Conservation (phyloP, 2,888 invertebrate genomes). For the Strigamia maritima region DNA sequence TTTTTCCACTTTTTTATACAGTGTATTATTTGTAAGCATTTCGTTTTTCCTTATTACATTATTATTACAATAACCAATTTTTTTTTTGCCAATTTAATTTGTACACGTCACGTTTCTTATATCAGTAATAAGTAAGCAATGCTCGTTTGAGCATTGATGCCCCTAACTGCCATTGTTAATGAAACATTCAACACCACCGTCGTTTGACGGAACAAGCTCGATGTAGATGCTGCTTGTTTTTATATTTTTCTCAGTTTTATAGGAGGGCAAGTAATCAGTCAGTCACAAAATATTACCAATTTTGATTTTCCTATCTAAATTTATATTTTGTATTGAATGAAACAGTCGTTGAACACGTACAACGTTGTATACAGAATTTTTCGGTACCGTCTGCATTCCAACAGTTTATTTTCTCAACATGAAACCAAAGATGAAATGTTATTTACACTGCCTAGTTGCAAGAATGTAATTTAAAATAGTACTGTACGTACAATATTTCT, state of each 20-base stretch:
- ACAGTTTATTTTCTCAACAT: not conserved
- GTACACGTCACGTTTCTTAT: conserved; percentile 7
- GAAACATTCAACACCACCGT: not conserved
- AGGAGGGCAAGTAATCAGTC: conserved; percentile 26
- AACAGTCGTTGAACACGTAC: not conserved
- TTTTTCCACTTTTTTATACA: conserved; percentile 22
- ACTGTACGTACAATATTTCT: not conserved
- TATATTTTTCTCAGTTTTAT: not conserved
- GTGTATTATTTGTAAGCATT: not conserved
- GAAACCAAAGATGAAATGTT: not conserved
- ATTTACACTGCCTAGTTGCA: conserved; percentile 13
- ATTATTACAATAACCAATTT: not conserved
- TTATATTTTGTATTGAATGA: not conserved
- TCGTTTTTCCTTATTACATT: not conserved
- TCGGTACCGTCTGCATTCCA: not conserved
- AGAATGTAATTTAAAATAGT: not conserved
- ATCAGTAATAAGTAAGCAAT: not conserved
- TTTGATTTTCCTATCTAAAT: not conserved
- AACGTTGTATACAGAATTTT: not conserved
- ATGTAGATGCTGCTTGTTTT: conserved; percentile 9
- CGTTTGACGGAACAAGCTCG: conserved; percentile 21
- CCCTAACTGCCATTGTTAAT: conserved; percentile 8
- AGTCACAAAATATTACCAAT: not conserved
- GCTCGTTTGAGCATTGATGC: conserved; percentile 31
- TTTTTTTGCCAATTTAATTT: conserved; percentile 2